Percentiles rank a stretch among this genome's conserved stretches.
phyloP scores from a whole-genome alignment of 2,797 vertebrate genomes.

The Lacerta bilineata region DNA sequence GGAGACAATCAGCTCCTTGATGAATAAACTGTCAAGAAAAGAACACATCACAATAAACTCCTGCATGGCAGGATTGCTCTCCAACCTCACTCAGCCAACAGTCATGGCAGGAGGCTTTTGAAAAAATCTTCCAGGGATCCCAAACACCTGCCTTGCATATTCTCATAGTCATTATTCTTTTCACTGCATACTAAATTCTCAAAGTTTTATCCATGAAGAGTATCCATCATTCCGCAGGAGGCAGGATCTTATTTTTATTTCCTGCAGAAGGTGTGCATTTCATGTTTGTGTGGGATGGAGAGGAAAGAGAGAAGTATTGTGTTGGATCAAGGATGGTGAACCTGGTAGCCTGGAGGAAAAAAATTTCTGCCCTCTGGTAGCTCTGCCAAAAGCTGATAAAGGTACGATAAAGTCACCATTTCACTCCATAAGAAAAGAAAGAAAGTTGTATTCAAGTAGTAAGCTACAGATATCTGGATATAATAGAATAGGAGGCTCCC shows the following conservation, averaged over 20 bases:
- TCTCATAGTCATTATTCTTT: neutral
- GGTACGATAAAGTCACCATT: neutral
- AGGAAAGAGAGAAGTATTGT: neutral
- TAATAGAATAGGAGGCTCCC: no score
- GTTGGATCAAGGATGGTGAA: neutral
- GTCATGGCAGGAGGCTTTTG: conserved; percentile 19
- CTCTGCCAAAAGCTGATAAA: neutral
- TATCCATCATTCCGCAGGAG: neutral
- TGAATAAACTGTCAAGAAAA: conserved; percentile 30
- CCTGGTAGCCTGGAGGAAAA: neutral
- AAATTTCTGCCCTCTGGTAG: neutral
- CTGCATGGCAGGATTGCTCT: conserved; percentile 44
- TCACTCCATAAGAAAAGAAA: neutral
- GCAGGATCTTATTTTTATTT: neutral
- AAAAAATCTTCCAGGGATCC: conserved; percentile 43
- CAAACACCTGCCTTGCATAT: neutral
- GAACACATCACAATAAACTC: conserved; percentile 49
- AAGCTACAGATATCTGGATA: neutral
- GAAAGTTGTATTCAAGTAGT: neutral
- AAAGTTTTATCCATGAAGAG: neutral
- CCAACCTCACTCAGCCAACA: conserved; percentile 25
- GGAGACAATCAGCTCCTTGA: conserved; percentile 29
- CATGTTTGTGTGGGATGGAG: no score
- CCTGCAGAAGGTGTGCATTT: neutral
- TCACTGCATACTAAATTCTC: neutral